Evolutionary conservation across 2,797 vertebrate genomes (phyloP).

Genomic region (Emydoidea blandingii): DNA sequence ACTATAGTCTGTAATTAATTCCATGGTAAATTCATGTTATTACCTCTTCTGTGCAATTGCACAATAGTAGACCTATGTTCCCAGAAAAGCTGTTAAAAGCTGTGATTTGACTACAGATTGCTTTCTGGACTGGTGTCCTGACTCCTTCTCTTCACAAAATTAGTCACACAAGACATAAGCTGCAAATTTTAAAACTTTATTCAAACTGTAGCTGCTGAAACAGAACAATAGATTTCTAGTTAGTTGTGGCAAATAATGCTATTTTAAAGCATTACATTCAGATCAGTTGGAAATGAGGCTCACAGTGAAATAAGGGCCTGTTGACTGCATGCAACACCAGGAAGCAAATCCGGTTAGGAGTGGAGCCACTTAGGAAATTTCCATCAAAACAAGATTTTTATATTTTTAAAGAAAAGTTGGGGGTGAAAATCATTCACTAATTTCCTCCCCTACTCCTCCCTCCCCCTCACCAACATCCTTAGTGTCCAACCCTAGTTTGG

Average conservation of each 20-base stretch:
- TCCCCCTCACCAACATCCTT: background rate
- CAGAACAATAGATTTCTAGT: background rate
- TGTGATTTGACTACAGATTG: background rate
- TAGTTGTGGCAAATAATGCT: background rate
- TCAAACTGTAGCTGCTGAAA: background rate
- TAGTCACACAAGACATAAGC: background rate
- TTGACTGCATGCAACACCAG: background rate
- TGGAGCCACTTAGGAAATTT: background rate
- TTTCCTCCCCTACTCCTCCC: too few species aligned
- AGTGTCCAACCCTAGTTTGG: background rate
- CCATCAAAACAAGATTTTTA: background rate
- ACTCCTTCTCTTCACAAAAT: background rate
- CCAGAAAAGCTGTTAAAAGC: background rate
- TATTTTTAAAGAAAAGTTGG: background rate
- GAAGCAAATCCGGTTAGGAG: background rate
- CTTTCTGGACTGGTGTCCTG: background rate
- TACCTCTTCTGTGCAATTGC: background rate
- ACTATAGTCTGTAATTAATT: conserved; percentile 25
- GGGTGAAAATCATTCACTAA: background rate
- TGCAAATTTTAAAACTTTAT: background rate
- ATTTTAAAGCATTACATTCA: background rate
- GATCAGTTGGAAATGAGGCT: background rate
- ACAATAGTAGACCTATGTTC: conserved; percentile 1
- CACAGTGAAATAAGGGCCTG: background rate
- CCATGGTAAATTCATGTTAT: background rate